Base-by-base conservation (phyloP, 2,113 vertebrate species). In the Rhadina sibilatrix region DNA sequence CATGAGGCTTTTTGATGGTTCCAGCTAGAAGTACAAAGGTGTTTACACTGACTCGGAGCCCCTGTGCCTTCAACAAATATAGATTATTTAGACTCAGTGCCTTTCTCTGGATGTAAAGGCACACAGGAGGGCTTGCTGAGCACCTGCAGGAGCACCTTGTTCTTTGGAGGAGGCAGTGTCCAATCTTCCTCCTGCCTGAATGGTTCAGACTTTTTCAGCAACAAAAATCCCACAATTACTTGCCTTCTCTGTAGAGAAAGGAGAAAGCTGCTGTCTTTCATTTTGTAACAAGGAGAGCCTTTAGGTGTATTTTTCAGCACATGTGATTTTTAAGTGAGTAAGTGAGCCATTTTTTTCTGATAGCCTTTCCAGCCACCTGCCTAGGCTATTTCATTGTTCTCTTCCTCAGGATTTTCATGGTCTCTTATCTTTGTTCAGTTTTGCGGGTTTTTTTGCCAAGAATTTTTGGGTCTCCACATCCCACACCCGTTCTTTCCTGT, bases 1-100 rank as follows among this genome's bases (percentile, higher is more conserved):
- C 93, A 75, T 89, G 97, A 97, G 88, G 93, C 97, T 97, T 98
- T 97, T 96, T 93, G 97, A 69, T 60, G 35, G 95, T 91, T 95
- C 80, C 96, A 70, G 90, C 90, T 93, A 69, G 69, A 81, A 93
- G 60, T 80, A 71, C 80, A 83, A 68, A 97, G 95, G 85, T 77
- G 38, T 97, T 97, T 96, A 93, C 71, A 91, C 90, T 96, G 93
- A 95, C 61, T 80, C 1, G 2, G 71, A 93, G 37, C 56, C 37
- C 74, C 90, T 94, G 77, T 96, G 93, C 57, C 38, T 94, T 94
- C 77, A 83, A 80, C 10, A 96, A 82, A 75, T 70, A 72, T 0
- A 64, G 86, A 90, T 87, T 91, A 59, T 96, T 96, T 94, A 30
- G 69, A 69, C 42, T n/a, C 54, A 46, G 38, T 54, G 91, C 83